A percentile compares a stretch with the other conserved stretches of the same genome.
phyloP scores from a whole-genome alignment of 2,888 invertebrate species.

The Apamea sordens region DNA sequence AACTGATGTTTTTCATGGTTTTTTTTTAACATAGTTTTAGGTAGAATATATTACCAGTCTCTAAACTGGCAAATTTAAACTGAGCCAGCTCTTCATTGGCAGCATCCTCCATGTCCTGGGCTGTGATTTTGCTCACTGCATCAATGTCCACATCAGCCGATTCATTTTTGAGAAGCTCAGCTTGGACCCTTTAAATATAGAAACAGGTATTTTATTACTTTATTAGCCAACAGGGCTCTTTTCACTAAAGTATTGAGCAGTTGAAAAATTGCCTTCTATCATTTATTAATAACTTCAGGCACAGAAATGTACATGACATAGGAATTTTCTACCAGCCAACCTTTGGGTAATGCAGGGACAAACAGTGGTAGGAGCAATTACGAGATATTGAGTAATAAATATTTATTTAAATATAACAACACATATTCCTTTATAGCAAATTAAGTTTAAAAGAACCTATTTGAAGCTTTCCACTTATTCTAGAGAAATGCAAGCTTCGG shows the following conservation, averaged over 20 bases:
- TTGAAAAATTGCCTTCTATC: not conserved
- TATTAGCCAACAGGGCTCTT: not conserved
- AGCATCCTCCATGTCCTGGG: conserved; percentile 95
- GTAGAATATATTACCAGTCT: conserved; percentile 89
- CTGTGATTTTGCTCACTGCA: conserved; percentile 92
- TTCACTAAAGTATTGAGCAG: not conserved
- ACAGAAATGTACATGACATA: too few species aligned
- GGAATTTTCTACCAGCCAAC: not conserved
- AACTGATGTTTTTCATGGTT: not conserved
- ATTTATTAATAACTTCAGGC: too few species aligned
- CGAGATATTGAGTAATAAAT: too few species aligned
- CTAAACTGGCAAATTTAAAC: conserved; percentile 92
- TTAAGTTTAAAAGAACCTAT: not conserved
- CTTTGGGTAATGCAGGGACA: too few species aligned
- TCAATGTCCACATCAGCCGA: conserved; percentile 91
- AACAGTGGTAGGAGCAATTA: too few species aligned
- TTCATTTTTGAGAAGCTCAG: conserved; percentile 91
- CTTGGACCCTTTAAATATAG: conserved; percentile 85
- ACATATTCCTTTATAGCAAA: too few species aligned
- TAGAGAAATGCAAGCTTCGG: not conserved
- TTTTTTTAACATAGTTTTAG: not conserved
- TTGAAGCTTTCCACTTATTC: too few species aligned
- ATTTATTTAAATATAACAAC: too few species aligned
- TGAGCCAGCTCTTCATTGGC: conserved; percentile 92
- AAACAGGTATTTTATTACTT: not conserved